Evolutionary conservation across 2,888 invertebrate genomes (phyloP), one percentile per base, ranked within the genome.

Genomic region (Oscheius sp.): DNA sequence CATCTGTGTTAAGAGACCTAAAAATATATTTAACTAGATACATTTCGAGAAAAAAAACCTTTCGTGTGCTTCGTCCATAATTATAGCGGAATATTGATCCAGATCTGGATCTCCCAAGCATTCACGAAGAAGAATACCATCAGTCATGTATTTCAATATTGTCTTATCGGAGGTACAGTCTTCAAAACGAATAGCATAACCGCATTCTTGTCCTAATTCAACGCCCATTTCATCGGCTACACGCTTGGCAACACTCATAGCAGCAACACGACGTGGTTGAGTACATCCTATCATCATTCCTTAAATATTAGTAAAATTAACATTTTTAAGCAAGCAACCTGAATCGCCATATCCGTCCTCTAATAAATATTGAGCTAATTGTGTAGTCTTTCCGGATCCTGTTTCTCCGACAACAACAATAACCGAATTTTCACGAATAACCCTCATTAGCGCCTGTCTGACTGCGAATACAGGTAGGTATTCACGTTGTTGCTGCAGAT

Each of bases 31-130:
- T 23, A 4, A 29, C n/a, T 55, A 17, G 31, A 55, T 10, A 20
- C 12, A 34, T n/a, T n/a, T n/a, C n/a, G n/a, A n/a, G 25, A 23
- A 3, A 23, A 23, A 10, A 3, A 23, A 74, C 74, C 98, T 89
- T 88, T 99, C 98, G 89, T 99, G 98, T 71, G 98, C 98, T 89
- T 99, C 98, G 88, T 99, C 98, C 98, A 99, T 98, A 80, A 99
- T 97, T 81, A 99, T 90, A 0, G 94, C 96, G 86, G 95, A 93
- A 89, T 99, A 99, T 87, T 95, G 91, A 88, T 98, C 97, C 76
- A 99, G 89, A 88, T 98, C 97, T 0, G 96, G 92, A 86, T 98
- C 98, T 0, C 96, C 89, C 20, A 98, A 90, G 63, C 96, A 97
- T 88, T 99, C 98, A 71, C 98, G 42, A 23, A 98, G 90, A 55